Conservation (phyloP, 2,888 invertebrate species). For the Zhuqinia jingwanae region DNA sequence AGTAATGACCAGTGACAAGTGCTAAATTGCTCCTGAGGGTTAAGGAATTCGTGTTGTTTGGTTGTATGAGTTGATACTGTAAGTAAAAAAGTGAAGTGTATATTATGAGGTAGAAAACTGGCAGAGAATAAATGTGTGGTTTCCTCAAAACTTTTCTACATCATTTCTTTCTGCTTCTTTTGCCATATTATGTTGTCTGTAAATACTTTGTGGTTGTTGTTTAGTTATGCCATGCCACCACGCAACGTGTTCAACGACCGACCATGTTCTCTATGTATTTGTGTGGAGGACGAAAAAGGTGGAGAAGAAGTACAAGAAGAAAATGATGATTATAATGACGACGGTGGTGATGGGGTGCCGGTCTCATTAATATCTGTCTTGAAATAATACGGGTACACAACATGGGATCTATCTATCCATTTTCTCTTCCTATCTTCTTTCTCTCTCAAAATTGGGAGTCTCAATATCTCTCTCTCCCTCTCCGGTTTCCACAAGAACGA, state of each 20-base stretch:
- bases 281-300: conserved; percentile 30
- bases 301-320: conserved; percentile 35
- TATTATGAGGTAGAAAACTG: conserved; percentile 54
- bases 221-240: background rate
- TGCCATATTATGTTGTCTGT: no score
- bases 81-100: conserved; percentile 1
- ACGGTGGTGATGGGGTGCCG: conserved; percentile 73
- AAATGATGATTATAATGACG: conserved; percentile 62
- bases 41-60: conserved; percentile 56
- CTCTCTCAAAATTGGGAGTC: no score
- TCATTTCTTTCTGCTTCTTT: conserved; percentile 64
- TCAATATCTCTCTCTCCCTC: conserved; percentile 38
- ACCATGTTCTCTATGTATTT: background rate
- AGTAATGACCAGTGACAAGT: conserved; percentile 71
- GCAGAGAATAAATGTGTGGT: conserved; percentile 62
- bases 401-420: conserved; percentile 64
- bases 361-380: conserved; percentile 75
- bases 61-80: conserved; percentile 1
- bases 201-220: conserved; percentile 24
- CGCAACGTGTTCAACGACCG: background rate
- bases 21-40: conserved; percentile 72
- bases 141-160: conserved; percentile 67
- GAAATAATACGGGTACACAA: conserved; percentile 72
- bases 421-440: conserved; percentile 35
- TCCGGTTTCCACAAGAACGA: background rate